phyloP scores from a whole-genome alignment of 1,140 invertebrate genomes.

The Macrosteles quadrilineatus region DNA sequence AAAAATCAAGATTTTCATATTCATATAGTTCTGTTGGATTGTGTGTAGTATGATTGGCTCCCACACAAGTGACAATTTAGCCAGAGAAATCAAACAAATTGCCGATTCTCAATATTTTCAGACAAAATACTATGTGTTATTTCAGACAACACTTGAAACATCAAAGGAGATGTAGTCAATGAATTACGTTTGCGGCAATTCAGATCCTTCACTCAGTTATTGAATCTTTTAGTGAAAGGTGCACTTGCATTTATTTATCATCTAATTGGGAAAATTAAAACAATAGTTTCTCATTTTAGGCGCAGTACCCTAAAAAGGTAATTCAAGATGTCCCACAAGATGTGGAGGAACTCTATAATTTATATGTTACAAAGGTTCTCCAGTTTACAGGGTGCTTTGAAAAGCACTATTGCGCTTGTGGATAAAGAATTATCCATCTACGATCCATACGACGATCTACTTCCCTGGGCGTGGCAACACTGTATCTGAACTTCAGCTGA shows the following conservation, averaged over 20 bases:
- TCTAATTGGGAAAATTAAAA: not conserved
- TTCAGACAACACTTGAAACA: slow-evolving; percentile 41
- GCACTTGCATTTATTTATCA: not conserved
- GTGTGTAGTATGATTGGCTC: slow-evolving; percentile 4
- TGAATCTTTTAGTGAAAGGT: slow-evolving; percentile 35
- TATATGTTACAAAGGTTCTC: slow-evolving; percentile 50
- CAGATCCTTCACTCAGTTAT: slow-evolving; percentile 36
- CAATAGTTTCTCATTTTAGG: not conserved
- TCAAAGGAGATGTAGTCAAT: slow-evolving; percentile 21
- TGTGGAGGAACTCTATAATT: slow-evolving; percentile 47
- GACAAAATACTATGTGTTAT: slow-evolving; percentile 42
- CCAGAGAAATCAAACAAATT: slow-evolving; percentile 34
- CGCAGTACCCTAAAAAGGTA: slow-evolving; percentile 38
- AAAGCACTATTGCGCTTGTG: slow-evolving; percentile 43
- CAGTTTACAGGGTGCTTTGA: slow-evolving; percentile 26
- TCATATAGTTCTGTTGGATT: slow-evolving; percentile 32
- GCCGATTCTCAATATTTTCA: slow-evolving; percentile 39
- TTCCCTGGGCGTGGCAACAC: too few relatives aligned
- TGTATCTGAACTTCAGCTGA: too few relatives aligned
- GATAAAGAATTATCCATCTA: slow-evolving; percentile 44
- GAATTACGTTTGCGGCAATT: slow-evolving; percentile 36
- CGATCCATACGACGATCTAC: too few relatives aligned
- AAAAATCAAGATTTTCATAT: slow-evolving; percentile 35
- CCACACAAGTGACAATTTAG: slow-evolving; percentile 12
- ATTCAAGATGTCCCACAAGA: slow-evolving; percentile 46